Base-by-base conservation (phyloP, 2,113 vertebrate species). In the Solea senegalensis region DNA sequence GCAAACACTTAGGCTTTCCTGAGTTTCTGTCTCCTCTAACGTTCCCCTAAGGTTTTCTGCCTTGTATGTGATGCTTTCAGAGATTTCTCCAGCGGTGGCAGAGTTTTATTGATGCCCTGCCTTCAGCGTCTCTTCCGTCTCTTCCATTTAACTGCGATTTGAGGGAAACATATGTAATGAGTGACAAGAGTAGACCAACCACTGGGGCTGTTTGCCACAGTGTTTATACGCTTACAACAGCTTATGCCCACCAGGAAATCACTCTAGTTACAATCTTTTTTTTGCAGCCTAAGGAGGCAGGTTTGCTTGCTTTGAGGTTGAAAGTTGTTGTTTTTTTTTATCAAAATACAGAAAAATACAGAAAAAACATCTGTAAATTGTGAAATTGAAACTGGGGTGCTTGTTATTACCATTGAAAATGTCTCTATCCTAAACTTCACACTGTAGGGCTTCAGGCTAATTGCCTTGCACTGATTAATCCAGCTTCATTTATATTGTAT, bases 31-130 rank as follows among this genome's bases (percentile, higher is more conserved):
- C 13, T 13, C 34, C 52, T 73, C 50, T 34, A 14, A 40, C 28
- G 48, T 57, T 6, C n/a, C 34, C 28, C 39, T 68, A 66, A 43
- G n/a, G 55, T 59, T 66, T 60, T 51, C 13, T 63, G 11, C 72
- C 58, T 68, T 16, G 16, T 14, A 16, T 49, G 66, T 80, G 82
- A 61, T 68, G 69, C 74, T 67, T 85, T 76, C 63, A 65, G 62
- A 57, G 40, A 74, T 65, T 44, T 13, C 57, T 13, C 48, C 41
- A 46, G 21, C 27, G 41, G 27, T 26, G 21, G 43, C 34, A 34
- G 34, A 41, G 56, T 68, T 63, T 63, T 62, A 85, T 54, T 62
- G 46, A 83, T 67, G 50, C 28, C 28, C 67, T 27, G 73, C 81
- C 68, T 63, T 10, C 55, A 86, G 65, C 45, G 0, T 57, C 58